Conservation (phyloP, 2,797 vertebrate species). For the Crenuchus spilurus region DNA sequence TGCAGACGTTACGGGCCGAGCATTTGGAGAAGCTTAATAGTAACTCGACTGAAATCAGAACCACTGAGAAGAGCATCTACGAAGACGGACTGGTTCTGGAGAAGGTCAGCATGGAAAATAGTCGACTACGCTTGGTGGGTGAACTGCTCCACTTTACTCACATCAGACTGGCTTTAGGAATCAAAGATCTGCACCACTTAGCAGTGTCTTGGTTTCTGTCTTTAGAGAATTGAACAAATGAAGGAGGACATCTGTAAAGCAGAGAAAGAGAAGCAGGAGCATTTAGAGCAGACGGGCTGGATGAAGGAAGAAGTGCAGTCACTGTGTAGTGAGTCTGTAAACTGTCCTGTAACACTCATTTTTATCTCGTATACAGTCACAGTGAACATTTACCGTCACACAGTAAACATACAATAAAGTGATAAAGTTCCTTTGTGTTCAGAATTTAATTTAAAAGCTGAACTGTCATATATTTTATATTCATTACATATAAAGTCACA, state of each 20-base stretch:
- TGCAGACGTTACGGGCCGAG: slow-evolving; percentile 45
- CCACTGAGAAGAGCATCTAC: slow-evolving; percentile 63
- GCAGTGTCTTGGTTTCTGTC: background rate
- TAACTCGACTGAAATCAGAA: slow-evolving; percentile 58
- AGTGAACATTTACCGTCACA: too few relatives aligned
- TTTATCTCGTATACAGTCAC: too few relatives aligned
- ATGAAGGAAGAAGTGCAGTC: slow-evolving; percentile 36
- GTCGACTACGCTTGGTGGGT: slow-evolving; percentile 64
- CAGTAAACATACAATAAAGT: too few relatives aligned
- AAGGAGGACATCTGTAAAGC: slow-evolving; percentile 47
- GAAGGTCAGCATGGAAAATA: slow-evolving; percentile 70
- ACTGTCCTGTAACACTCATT: too few relatives aligned
- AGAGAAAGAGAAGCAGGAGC: slow-evolving; percentile 40
- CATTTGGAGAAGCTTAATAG: slow-evolving; percentile 38
- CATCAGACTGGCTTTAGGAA: background rate
- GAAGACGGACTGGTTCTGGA: slow-evolving; percentile 60
- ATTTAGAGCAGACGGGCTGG: slow-evolving; percentile 40
- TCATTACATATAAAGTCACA: too few relatives aligned
- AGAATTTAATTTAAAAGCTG: too few relatives aligned
- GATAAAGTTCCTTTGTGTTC: too few relatives aligned
- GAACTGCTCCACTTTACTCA: too few relatives aligned
- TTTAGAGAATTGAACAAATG: slow-evolving; percentile 58
- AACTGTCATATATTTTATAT: too few relatives aligned
- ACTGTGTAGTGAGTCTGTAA: slow-evolving; percentile 49
- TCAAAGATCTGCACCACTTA: too few relatives aligned